Evolutionary conservation across 2,113 vertebrate genomes (phyloP), one percentile per base, ranked within the genome.

Genomic region (Zosterops hypoxanthus): DNA sequence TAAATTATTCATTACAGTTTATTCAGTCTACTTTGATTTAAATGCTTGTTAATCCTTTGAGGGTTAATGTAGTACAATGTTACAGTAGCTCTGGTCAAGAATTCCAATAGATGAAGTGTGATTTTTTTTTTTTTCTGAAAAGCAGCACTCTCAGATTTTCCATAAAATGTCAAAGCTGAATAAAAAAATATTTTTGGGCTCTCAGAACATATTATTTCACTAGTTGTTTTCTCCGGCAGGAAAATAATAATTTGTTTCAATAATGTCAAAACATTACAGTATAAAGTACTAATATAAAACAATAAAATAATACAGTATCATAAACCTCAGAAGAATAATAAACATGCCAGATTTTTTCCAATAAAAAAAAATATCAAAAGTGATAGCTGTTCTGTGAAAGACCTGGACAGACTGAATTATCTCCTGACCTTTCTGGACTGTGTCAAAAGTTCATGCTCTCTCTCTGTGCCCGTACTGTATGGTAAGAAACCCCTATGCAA

Each of bases 1-100:
- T 95, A 95, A 95, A 94, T 93, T 86, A 92, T 95, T 95, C 70
- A 92, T 79, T 77, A 69, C 12, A 49, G 61, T 92, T 90, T 93
- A 80, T 90, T 91, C 87, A 90, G 82, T 69, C 59, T 80, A 52
- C 42, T 91, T 94, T 91, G 47, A 95, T 93, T 96, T 72, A 94
- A 91, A 95, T 88, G 78, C 29, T 77, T 92, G 82, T 85, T 94
- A 82, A 94, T 94, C 84, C 92, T 94, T 80, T 80, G 75, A 90
- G 90, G 19, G 21, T 86, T 89, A 73, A 46, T 82, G 46, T 80
- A 70, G 50, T 69, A 80, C 56, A 95, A 50, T 89, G n/a, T 82
- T 85, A 72, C 20, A 66, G 55, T 55, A 92, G 39, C 24, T 61
- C 20, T 87, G 31, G 57, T 72, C 77, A 89, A 36, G 83, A 90